Percentiles rank a stretch among this genome's conserved stretches.
These are phyloP conservation scores for Xestia ashworthii DNA, from an alignment of 2,888 invertebrate species.

Conservation along the genomic window DNA sequence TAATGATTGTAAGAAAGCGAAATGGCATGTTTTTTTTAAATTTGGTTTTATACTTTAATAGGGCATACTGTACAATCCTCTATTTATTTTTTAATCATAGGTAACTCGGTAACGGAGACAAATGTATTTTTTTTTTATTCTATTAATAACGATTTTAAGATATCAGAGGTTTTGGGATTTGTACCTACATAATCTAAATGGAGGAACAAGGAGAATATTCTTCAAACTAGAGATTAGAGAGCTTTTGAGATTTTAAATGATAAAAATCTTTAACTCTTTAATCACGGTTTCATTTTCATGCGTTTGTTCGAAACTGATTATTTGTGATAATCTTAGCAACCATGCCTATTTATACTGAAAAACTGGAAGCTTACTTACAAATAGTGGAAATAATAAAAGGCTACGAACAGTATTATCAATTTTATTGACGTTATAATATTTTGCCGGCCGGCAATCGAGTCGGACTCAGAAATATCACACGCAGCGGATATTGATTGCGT, in stretches of 20 bases:
- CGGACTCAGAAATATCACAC: neutral
- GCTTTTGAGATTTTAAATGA: neutral
- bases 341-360: neutral
- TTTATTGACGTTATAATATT: neutral
- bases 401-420: conserved; percentile 15
- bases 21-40: neutral
- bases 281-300: neutral
- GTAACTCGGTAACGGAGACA: neutral
- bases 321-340: neutral
- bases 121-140: neutral
- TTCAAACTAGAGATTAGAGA: no score
- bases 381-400: neutral
- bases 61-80: neutral
- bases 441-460: conserved; percentile 47
- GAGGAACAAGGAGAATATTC: neutral
- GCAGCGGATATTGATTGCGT: conserved; percentile 47
- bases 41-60: neutral
- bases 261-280: neutral
- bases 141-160: neutral
- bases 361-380: neutral
- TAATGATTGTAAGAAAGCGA: neutral
- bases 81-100: neutral
- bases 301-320: neutral
- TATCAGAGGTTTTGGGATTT: no score
- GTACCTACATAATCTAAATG: neutral